Base-by-base conservation (phyloP, 92 coral and sea anemone genomes). In the Phenganax marumi region DNA sequence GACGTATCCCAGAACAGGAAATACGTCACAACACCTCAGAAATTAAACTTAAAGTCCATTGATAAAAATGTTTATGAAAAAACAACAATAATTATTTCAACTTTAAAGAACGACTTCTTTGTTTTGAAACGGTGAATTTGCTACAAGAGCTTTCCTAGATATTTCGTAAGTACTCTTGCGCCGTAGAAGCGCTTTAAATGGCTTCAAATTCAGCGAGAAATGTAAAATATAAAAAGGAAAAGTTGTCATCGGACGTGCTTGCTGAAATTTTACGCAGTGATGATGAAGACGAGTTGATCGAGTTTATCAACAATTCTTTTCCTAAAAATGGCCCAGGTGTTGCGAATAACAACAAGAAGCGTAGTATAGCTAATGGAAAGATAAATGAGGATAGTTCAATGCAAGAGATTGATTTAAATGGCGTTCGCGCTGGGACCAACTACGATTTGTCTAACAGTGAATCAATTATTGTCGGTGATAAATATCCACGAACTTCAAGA, bases 221-320 rank as follows among this genome's bases (percentile, higher is more conserved):
- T 71, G 86, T 55, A 56, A 89, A 39, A 52, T 87, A 64, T 49
- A 86, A 84, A 51, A 85, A 80, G 50, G 85, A 91, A 74, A 89
- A 86, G 68, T 71, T 83, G 6, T 89, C 80, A 70, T 78, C 90
- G 33, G 93, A 93, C 71, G 97, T 89, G 13, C 70, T 96, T 89
- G 92, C 93, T 8, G 99, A 96, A 77, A 89, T 91, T 48, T 89
- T 92, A 26, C 94, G 97, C 13, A 86, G 88, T 39, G 93, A 97
- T 91, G 95, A 92, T 54, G 99, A 92, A 47, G 97, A 91, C 74
- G 98, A 95, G 56, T 81, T 95, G 47, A 92, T 92, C 6, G 99
- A 96, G 50, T 92, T 88, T 77, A 89, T 90, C 43, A 92, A 87
- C 70, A 78, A 51, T 23, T 71, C 97, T 39, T 78, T 25, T 73